A percentile compares a stretch with the other conserved stretches of the same genome.
Evolutionary conservation across 2,888 invertebrate genomes (phyloP).

Genomic region (Acleris holmiana): DNA sequence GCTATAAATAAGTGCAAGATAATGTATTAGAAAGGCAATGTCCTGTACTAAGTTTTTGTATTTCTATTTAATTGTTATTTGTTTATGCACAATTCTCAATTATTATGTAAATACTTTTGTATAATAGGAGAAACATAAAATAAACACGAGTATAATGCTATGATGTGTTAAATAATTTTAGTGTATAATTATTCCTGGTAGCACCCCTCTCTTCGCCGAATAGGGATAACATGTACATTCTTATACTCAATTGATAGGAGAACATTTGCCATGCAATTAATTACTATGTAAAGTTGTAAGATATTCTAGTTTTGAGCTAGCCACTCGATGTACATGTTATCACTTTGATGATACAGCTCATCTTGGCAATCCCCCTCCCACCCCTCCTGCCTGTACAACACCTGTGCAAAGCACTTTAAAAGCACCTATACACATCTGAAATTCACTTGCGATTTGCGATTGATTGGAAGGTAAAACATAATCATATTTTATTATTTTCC

Average conservation of each 20-base stretch:
- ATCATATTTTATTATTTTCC: slow-evolving; percentile 3
- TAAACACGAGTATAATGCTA: slow-evolving; percentile 85
- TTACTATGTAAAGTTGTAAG: slow-evolving; percentile 30
- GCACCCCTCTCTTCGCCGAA: slow-evolving; percentile 83
- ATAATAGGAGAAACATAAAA: slow-evolving; percentile 84
- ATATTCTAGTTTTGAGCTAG: slow-evolving; percentile 36
- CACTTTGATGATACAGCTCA: slow-evolving; percentile 62
- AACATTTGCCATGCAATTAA: slow-evolving; percentile 24
- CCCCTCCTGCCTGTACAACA: slow-evolving; percentile 51
- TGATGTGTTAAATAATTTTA: slow-evolving; percentile 83
- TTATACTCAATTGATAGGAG: slow-evolving; percentile 41
- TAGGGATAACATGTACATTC: slow-evolving; percentile 83
- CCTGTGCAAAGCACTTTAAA: slow-evolving; percentile 1
- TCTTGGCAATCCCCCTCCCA: slow-evolving; percentile 70
- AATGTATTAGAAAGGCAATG: slow-evolving; percentile 79
- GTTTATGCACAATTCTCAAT: slow-evolving; percentile 85
- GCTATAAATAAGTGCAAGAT: slow-evolving; percentile 77
- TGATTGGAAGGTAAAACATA: slow-evolving; percentile 25
- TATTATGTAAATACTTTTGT: slow-evolving; percentile 85
- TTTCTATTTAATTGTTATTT: slow-evolving; percentile 85
- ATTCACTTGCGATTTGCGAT: neutral
- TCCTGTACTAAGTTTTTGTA: slow-evolving; percentile 81
- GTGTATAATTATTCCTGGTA: slow-evolving; percentile 85
- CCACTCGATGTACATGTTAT: slow-evolving; percentile 75
- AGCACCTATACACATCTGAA: neutral